Conservation (phyloP, 2,113 vertebrate genomes). For the Sebastes fasciatus region DNA sequence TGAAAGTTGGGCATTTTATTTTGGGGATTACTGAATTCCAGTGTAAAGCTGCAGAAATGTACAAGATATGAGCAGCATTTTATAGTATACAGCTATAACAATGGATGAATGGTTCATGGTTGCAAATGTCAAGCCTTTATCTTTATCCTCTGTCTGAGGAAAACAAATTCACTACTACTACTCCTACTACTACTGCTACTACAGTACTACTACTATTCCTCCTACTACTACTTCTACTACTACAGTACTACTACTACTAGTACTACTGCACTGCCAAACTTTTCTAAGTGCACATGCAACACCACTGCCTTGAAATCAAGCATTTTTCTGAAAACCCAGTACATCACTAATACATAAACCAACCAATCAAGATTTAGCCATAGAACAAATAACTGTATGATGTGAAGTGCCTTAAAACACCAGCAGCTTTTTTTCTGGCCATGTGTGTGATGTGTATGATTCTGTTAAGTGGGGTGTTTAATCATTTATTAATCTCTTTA, state of each 20-base stretch:
- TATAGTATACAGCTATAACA: constrained; percentile 31
- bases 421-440: constrained; percentile 80
- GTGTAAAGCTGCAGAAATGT: constrained; percentile 19
- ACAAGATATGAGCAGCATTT: constrained; percentile 28
- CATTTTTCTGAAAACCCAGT: constrained; percentile 27
- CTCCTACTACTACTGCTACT: constrained; percentile 42
- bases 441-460: constrained; percentile 73
- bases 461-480: constrained; percentile 71
- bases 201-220: not conserved
- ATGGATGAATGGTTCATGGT: constrained; percentile 32
- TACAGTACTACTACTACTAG: no score
- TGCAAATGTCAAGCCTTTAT: constrained; percentile 25
- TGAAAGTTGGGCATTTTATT: constrained; percentile 44
- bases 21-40: constrained; percentile 14
- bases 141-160: constrained; percentile 52
- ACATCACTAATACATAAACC: constrained; percentile 37
- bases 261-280: constrained; percentile 78
- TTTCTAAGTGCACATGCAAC: constrained; percentile 63
- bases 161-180: constrained; percentile 13
- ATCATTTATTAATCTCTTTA: constrained; percentile 56
- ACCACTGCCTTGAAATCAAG: constrained; percentile 19
- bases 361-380: constrained; percentile 57
- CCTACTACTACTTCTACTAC: not conserved
- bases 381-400: constrained; percentile 75
- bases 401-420: constrained; percentile 87